Percentiles rank a stretch among this genome's conserved stretches.
Conservation (phyloP, 2,113 vertebrate species). For the Ailurus styani region DNA sequence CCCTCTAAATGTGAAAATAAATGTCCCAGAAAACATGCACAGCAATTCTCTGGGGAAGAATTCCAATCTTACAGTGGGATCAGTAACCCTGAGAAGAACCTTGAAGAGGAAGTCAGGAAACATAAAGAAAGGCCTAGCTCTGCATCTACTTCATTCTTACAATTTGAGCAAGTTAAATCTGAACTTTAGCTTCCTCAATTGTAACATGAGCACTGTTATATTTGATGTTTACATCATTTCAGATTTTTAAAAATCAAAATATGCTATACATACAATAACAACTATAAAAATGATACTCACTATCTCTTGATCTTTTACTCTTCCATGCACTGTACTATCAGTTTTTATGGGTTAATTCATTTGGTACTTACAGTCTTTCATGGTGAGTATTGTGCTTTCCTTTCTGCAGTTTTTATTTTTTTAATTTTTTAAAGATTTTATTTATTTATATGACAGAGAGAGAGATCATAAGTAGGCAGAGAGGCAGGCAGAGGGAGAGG, state of each 20-base stretch:
- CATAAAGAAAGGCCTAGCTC: not conserved
- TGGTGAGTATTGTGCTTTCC: not conserved
- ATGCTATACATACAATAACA: not conserved
- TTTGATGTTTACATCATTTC: not conserved
- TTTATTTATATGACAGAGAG: too few species aligned
- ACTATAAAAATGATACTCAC: not conserved
- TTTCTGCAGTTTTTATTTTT: not conserved
- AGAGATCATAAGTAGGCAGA: too few species aligned
- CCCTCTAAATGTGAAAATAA: not conserved
- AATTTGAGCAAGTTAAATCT: not conserved
- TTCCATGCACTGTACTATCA: not conserved
- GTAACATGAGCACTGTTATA: not conserved
- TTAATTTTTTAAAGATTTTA: not conserved
- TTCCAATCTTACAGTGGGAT: not conserved
- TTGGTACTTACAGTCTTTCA: not conserved
- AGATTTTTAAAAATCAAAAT: not conserved
- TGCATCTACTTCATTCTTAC: not conserved
- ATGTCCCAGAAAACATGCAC: not conserved
- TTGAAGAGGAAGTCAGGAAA: not conserved
- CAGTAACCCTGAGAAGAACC: not conserved
- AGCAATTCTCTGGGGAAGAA: not conserved
- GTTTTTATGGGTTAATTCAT: not conserved
- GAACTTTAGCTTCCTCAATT: not conserved
- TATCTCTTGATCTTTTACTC: not conserved
- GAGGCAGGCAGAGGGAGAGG: too few species aligned